These are phyloP conservation scores for Ferdinandea cuprea DNA, from an alignment of 2,888 invertebrate species.

Conservation along the genomic window DNA sequence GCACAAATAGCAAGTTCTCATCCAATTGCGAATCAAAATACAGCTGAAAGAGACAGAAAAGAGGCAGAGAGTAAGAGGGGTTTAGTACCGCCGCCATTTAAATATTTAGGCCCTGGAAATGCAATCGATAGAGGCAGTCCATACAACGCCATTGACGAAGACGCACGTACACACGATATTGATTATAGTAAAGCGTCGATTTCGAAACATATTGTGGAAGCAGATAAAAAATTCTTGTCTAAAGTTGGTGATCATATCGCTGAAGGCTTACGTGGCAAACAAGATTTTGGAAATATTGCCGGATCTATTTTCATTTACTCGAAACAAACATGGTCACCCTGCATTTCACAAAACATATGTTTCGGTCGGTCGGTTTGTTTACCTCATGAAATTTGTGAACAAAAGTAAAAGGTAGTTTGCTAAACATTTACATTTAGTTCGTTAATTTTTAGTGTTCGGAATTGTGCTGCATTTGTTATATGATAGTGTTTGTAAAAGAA, in stretches of 20 bases:
- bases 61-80: no score
- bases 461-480: no score
- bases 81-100: slow-evolving; percentile 6
- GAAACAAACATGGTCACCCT: no score
- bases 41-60: no score
- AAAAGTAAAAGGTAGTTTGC: no score
- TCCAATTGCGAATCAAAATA: neutral
- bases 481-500: no score
- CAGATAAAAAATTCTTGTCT: neutral
- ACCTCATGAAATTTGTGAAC: no score
- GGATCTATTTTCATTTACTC: neutral
- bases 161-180: slow-evolving; percentile 9
- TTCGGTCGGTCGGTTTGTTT: no score
- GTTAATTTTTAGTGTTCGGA: no score
- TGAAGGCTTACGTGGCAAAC: slow-evolving; percentile 1
- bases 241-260: slow-evolving; percentile 9
- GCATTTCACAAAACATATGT: no score
- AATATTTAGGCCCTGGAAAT: slow-evolving; percentile 6
- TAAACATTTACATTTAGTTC: no score
- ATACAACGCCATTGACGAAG: neutral
- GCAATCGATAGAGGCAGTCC: neutral
- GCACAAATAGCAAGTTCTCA: neutral
- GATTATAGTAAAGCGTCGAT: neutral
- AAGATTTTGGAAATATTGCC: slow-evolving; percentile 1
- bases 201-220: neutral